Percentiles rank a stretch among this genome's conserved stretches.
Evolutionary conservation across 92 coral and sea anemone genomes (phyloP).

Genomic region (Montipora capitata): DNA sequence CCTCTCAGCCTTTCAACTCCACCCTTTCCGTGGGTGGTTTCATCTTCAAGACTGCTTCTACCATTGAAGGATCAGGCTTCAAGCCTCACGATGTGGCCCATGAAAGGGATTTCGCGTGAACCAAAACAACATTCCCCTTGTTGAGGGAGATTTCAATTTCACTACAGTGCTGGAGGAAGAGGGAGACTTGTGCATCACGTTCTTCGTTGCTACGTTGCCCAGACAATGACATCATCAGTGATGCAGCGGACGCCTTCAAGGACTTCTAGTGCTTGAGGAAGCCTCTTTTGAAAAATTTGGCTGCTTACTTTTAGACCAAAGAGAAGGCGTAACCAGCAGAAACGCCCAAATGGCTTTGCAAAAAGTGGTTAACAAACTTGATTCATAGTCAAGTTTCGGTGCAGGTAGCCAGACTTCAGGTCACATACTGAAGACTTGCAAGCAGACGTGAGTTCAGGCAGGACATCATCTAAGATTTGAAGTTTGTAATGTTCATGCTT

Average conservation of each 20-base stretch:
- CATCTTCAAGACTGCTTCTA: slow-evolving; percentile 22
- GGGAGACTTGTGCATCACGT: background rate
- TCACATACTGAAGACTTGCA: background rate
- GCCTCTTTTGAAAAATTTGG: slow-evolving; percentile 16
- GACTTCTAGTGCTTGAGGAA: slow-evolving; percentile 39
- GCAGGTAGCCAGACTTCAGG: slow-evolving; percentile 16
- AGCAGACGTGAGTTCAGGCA: slow-evolving; percentile 4
- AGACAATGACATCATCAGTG: slow-evolving; percentile 24
- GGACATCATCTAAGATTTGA: slow-evolving; percentile 9
- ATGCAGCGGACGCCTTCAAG: slow-evolving; percentile 18
- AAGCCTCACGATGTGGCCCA: slow-evolving; percentile 29
- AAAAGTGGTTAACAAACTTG: slow-evolving; percentile 21
- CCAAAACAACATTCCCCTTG: slow-evolving; percentile 15
- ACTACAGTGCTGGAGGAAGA: slow-evolving; percentile 24
- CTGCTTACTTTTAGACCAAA: slow-evolving; percentile 32
- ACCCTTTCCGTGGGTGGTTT: slow-evolving; percentile 10
- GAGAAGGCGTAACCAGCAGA: slow-evolving; percentile 12
- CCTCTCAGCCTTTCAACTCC: slow-evolving; percentile 31
- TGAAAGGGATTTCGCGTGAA: background rate
- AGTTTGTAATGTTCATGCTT: slow-evolving; percentile 33
- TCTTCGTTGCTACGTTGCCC: slow-evolving; percentile 3
- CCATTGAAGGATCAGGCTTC: slow-evolving; percentile 13
- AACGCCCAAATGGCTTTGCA: slow-evolving; percentile 27
- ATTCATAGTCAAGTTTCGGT: slow-evolving; percentile 8
- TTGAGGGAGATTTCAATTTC: slow-evolving; percentile 11